These are phyloP conservation scores for Threskiornis aethiopicus DNA, from an alignment of 2,797 vertebrate species.

Conservation along the genomic window DNA sequence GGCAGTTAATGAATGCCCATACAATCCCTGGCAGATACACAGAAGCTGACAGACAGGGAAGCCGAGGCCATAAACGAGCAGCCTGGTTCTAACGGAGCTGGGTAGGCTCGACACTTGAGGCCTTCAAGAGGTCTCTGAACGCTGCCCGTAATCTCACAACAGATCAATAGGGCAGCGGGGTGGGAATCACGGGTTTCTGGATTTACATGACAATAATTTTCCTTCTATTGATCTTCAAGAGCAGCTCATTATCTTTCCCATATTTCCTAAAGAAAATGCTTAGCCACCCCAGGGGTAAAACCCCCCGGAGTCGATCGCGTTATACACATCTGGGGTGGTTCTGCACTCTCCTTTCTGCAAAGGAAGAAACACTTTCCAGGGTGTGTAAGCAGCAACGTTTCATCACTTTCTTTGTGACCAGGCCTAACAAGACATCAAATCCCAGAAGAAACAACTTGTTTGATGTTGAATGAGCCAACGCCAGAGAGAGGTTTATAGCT, in stretches of 20 bases:
- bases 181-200: background rate
- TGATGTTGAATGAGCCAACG: background rate
- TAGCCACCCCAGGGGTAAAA: background rate
- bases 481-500: constrained; percentile 6
- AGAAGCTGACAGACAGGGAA: background rate
- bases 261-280: background rate
- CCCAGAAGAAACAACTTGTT: constrained; percentile 17
- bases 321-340: background rate
- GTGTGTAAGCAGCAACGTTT: background rate
- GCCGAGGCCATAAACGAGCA: background rate
- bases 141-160: background rate
- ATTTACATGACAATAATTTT: rapidly evolving
- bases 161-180: background rate
- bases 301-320: rapidly evolving
- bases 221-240: background rate
- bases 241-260: background rate
- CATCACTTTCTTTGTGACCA: background rate
- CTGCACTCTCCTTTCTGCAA: background rate
- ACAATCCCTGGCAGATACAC: background rate
- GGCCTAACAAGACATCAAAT: constrained; percentile 32
- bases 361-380: background rate
- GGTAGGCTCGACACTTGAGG: background rate
- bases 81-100: background rate
- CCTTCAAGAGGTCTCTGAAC: background rate
- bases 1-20: background rate